Percentiles rank a stretch among this genome's conserved stretches.
Conservation (phyloP, 1,140 invertebrate genomes). For the Cepaea nemoralis region DNA sequence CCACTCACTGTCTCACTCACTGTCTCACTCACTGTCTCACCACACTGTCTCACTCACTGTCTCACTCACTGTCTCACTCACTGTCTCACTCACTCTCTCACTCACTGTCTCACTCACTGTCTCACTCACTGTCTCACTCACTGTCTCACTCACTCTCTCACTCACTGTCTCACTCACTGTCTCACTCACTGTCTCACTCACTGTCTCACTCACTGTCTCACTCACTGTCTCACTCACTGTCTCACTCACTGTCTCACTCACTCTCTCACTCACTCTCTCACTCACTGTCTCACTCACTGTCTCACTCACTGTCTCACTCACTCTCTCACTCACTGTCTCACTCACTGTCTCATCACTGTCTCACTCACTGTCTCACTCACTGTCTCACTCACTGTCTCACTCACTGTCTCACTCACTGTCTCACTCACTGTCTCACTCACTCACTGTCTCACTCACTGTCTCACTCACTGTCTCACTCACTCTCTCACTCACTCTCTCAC, state of each 20-base stretch:
- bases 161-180: not conserved
- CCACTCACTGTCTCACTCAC: slow-evolving; percentile 26
- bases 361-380: slow-evolving; percentile 7
- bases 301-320: slow-evolving; percentile 7
- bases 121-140: not conserved
- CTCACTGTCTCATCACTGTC: not conserved
- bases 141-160: not conserved
- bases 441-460: not conserved
- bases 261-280: slow-evolving; percentile 5
- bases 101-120: not conserved
- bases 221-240: not conserved
- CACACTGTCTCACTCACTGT: slow-evolving; percentile 12
- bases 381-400: slow-evolving; percentile 22
- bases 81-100: not conserved
- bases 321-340: slow-evolving; percentile 1
- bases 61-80: not conserved
- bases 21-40: slow-evolving; percentile 18
- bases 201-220: slow-evolving; percentile 5
- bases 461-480: not conserved
- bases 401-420: slow-evolving; percentile 28
- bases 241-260: not conserved
- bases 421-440: slow-evolving; percentile 21
- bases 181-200: not conserved
- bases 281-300: slow-evolving; percentile 9
- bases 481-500: slow-evolving; percentile 5